Conservation (phyloP, 2,888 invertebrate genomes). For the Ditula angustiorana region DNA sequence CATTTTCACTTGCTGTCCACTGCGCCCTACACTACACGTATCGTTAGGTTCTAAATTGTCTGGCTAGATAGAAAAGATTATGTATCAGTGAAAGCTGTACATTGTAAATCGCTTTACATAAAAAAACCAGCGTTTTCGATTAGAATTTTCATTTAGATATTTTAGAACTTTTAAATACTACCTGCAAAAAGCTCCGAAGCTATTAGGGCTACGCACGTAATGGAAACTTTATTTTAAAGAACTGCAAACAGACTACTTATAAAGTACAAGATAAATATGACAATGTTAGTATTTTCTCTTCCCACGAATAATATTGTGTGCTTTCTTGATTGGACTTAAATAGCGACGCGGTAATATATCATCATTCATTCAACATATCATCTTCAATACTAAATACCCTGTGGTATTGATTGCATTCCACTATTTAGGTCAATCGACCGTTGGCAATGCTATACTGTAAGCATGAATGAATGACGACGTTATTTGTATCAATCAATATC, state of each 20-base stretch:
- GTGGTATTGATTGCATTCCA: constrained; percentile 28
- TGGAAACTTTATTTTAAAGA: too few relatives aligned
- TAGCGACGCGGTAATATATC: not conserved
- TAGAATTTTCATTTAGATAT: too few relatives aligned
- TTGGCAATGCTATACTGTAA: not conserved
- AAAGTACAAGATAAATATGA: too few relatives aligned
- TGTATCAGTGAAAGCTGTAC: not conserved
- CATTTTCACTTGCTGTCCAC: not conserved
- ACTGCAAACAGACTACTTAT: too few relatives aligned
- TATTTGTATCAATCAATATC: not conserved
- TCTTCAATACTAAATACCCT: constrained; percentile 1
- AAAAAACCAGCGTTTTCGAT: too few relatives aligned
- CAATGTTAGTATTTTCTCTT: not conserved
- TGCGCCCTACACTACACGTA: not conserved
- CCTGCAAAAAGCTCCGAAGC: too few relatives aligned
- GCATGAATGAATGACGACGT: not conserved
- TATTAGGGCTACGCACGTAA: too few relatives aligned
- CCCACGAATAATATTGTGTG: not conserved
- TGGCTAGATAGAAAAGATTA: too few relatives aligned
- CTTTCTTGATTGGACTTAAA: too few relatives aligned
- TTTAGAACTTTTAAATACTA: too few relatives aligned
- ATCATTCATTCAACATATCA: not conserved
- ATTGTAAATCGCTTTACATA: too few relatives aligned
- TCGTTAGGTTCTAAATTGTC: not conserved
- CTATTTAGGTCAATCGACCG: constrained; percentile 32